phyloP scores from a whole-genome alignment of 1,140 invertebrate species.

The Maniola jurtina region DNA sequence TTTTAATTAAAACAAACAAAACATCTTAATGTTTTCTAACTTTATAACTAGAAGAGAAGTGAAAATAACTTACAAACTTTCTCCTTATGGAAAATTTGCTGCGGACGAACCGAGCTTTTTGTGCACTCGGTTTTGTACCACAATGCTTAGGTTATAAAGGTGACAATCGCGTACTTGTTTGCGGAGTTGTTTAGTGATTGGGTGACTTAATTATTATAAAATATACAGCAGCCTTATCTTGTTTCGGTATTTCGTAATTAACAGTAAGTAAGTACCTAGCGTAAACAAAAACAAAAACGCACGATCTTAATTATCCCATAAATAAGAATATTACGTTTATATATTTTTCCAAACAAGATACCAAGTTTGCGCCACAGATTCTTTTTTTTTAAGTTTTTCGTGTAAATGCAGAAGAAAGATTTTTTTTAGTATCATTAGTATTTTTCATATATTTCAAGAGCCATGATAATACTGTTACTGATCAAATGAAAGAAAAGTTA shows the following conservation, averaged over 20 bases:
- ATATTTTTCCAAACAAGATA: too few species aligned
- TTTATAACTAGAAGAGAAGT: conserved; percentile 24
- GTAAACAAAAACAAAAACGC: too few species aligned
- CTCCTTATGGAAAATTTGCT: conserved; percentile 24
- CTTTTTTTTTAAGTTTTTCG: too few species aligned
- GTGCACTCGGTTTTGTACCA: not conserved
- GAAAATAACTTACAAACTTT: conserved; percentile 31
- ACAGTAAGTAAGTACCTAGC: not conserved
- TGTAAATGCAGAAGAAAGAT: too few species aligned
- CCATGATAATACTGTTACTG: too few species aligned
- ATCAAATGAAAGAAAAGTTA: too few species aligned
- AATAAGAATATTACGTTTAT: too few species aligned
- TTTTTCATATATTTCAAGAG: too few species aligned
- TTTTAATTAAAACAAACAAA: conserved; percentile 39
- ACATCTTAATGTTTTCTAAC: conserved; percentile 34
- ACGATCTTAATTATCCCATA: too few species aligned
- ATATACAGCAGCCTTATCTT: conserved; percentile 7
- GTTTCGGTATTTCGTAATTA: conserved; percentile 2
- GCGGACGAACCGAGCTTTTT: not conserved
- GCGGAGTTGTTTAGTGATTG: not conserved
- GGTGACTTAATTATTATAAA: conserved; percentile 14
- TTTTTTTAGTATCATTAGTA: too few species aligned
- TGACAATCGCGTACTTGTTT: not conserved
- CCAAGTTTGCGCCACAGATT: too few species aligned
- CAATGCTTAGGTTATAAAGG: not conserved